Conservation (phyloP, 2,797 vertebrate genomes). For the Phoxinus dragarum region DNA sequence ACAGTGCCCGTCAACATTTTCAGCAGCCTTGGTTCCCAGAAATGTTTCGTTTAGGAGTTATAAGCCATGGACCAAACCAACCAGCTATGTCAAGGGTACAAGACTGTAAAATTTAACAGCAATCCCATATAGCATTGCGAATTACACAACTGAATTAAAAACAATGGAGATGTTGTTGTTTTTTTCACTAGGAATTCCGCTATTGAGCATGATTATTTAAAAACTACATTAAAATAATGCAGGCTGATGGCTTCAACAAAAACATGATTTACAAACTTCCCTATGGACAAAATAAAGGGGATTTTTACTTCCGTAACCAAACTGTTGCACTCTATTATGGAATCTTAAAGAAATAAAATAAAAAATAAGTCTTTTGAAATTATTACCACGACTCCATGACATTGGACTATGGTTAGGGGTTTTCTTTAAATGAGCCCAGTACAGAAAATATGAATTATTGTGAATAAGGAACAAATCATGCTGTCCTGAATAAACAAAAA, state of each 20-base stretch:
- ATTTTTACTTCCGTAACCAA: neutral
- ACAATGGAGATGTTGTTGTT: neutral
- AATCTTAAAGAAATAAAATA: neutral
- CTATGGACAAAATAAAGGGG: neutral
- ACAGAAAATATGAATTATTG: neutral
- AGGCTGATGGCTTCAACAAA: neutral
- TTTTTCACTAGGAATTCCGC: neutral
- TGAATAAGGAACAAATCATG: neutral
- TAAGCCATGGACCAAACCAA: neutral
- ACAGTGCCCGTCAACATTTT: neutral
- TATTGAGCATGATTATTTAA: neutral
- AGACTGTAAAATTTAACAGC: neutral
- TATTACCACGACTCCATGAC: neutral
- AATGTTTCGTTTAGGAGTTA: neutral
- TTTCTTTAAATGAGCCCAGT: neutral
- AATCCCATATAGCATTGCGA: neutral
- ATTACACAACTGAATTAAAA: neutral
- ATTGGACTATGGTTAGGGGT: neutral
- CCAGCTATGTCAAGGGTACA: neutral
- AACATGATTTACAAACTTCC: neutral
- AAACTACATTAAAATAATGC: no score
- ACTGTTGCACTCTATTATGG: neutral
- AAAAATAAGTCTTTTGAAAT: neutral
- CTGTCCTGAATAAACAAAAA: neutral
- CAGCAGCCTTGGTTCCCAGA: neutral